Evolutionary conservation across 2,797 vertebrate species (phyloP), one percentile per base, ranked within the genome.

Genomic region (Centropyge bicolor): DNA sequence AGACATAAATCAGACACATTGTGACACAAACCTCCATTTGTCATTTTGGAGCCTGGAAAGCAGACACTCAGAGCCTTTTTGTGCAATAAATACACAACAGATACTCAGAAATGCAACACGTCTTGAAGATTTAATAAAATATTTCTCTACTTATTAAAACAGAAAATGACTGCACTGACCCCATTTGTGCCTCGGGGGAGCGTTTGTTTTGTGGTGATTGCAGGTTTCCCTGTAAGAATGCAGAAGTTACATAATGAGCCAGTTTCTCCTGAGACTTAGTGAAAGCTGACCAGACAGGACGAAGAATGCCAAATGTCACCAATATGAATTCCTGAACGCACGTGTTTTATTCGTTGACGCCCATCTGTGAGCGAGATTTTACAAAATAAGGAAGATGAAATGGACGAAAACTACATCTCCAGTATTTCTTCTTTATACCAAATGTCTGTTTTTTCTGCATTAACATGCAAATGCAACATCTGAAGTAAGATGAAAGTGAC

Each of bases 271-370:
- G 45, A 35, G 17, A 17, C 8, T 8, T 0, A 20, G 1, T 12
- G 5, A 74, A 24, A 54, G 5, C 52, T 36, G 36, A 76, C 56
- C 43, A 57, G 36, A 54, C 40, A 22, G 20, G 70, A 38, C 14
- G 8, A 60, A 41, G 5, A 24, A 76, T n/a, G 6, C 1, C 24
- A 49, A 16, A 73, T 43, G 22, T 20, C 55, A 19, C 22, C 1
- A 7, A 1, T 19, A 40, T 45, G 2, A 56, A 46, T 14, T 11
- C 16, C 55, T 16, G 3, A 17, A 54, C 38, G 16, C 17, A 24
- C 4, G 20, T 19, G 8, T 51, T 20, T 61, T 35, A 48, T 4
- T 67, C 8, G 19, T 6, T 61, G 27, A 56, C 3, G 46, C 3
- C 14, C 6, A 19, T 10, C 14, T 17, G 12, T 48, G 6, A 66